Conservation (phyloP, 2,113 vertebrate genomes). For the Amphiprion percula region DNA sequence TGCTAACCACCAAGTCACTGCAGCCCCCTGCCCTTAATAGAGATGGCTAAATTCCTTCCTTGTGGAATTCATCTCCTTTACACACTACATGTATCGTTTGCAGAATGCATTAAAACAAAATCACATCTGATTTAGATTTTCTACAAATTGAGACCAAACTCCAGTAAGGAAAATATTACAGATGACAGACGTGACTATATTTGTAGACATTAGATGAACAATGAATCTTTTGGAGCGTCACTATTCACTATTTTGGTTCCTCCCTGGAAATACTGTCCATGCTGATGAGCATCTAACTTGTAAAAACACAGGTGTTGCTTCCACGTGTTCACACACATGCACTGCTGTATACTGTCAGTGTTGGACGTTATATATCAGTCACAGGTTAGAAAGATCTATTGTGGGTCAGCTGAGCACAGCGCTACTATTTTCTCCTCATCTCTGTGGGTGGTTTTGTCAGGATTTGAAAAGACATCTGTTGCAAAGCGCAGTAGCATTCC, state of each 20-base stretch:
- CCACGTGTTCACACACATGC: not conserved
- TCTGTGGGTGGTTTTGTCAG: constrained; percentile 72
- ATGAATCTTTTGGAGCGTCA: too few relatives aligned
- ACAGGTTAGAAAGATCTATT: not conserved
- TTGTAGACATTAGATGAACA: not conserved
- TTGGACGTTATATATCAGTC: constrained; percentile 1
- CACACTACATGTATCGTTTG: too few relatives aligned
- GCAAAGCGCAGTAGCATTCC: constrained; percentile 69
- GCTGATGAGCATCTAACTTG: not conserved
- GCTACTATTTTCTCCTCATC: constrained; percentile 44
- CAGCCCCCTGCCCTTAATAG: too few relatives aligned
- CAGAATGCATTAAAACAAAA: too few relatives aligned
- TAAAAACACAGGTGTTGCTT: not conserved
- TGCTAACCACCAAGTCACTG: too few relatives aligned
- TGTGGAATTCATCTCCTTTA: too few relatives aligned
- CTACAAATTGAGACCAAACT: not conserved
- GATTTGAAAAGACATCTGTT: constrained; percentile 69
- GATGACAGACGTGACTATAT: not conserved
- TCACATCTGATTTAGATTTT: too few relatives aligned
- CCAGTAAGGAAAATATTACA: not conserved
- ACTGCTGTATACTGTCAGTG: not conserved
- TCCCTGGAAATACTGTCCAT: not conserved
- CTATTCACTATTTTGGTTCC: too few relatives aligned
- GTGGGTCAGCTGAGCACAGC: constrained; percentile 47
- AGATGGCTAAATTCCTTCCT: too few relatives aligned